Evolutionary conservation across 2,113 vertebrate species (phyloP).

Genomic region (Dipodomys merriami): DNA sequence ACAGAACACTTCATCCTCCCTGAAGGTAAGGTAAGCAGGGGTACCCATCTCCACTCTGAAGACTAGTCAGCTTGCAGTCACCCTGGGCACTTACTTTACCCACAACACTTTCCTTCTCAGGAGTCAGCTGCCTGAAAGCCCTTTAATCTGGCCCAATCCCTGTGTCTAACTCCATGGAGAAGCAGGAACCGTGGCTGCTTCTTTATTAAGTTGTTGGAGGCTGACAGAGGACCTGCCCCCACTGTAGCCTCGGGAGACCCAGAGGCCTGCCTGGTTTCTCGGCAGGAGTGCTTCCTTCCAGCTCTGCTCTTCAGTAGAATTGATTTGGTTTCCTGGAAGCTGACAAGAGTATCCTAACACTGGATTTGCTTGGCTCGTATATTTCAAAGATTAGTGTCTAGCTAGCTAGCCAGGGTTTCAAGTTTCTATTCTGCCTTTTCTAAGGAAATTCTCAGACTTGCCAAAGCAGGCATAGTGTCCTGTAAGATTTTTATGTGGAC

Average conservation of each 20-base stretch:
- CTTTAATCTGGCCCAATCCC: background rate
- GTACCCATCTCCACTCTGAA: background rate
- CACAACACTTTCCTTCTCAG: conserved; percentile 19
- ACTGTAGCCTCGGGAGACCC: background rate
- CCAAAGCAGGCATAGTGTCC: conserved; percentile 45
- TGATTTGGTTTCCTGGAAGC: background rate
- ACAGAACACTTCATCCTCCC: conserved; percentile 28
- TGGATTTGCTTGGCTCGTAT: background rate
- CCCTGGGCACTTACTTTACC: background rate
- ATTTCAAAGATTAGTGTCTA: conserved; percentile 52
- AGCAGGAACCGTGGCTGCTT: background rate
- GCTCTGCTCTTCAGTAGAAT: background rate
- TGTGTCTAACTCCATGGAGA: background rate
- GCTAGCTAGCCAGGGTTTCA: conserved; percentile 11
- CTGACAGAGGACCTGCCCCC: conserved; percentile 7
- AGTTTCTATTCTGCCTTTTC: conserved; percentile 40
- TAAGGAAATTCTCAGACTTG: conserved; percentile 61
- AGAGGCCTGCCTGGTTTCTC: background rate
- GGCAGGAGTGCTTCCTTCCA: background rate
- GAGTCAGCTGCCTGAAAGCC: background rate
- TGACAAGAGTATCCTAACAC: background rate
- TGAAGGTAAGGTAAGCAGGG: conserved; percentile 62
- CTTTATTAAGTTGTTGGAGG: background rate
- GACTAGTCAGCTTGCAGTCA: background rate
- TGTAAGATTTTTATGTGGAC: conserved; percentile 29